Conservation (phyloP, 2,888 invertebrate genomes). For the Ophioninae sp. region DNA sequence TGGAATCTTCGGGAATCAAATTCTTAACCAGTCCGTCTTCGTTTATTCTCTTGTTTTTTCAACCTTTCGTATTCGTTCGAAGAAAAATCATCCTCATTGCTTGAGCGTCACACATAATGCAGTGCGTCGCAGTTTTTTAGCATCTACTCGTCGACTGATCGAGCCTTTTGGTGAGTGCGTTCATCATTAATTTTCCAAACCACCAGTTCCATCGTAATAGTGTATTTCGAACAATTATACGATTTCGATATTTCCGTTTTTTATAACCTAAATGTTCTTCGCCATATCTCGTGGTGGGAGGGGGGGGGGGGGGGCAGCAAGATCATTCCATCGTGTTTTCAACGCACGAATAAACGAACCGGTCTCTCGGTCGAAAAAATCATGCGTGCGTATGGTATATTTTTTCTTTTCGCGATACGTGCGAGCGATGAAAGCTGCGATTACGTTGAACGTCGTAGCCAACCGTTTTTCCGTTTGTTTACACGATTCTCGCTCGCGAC, state of each 20-base stretch:
- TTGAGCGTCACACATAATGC: conserved; percentile 68
- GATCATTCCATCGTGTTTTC: too few relatives aligned
- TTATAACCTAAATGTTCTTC: neutral
- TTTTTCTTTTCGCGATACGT: neutral
- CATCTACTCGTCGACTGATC: conserved; percentile 71
- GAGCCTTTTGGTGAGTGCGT: conserved; percentile 74
- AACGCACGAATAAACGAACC: neutral
- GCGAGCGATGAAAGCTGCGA: neutral
- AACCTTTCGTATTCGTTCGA: neutral
- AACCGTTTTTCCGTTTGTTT: neutral
- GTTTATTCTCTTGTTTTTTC: neutral
- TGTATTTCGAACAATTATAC: neutral
- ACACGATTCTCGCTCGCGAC: neutral
- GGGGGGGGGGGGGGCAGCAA: too few relatives aligned
- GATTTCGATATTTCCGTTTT: neutral
- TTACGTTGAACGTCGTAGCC: neutral
- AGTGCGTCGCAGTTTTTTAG: conserved; percentile 78
- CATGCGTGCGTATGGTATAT: neutral
- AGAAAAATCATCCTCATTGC: conserved; percentile 2
- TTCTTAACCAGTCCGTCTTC: conserved; percentile 6
- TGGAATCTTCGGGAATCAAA: conserved; percentile 14
- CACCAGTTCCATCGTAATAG: neutral
- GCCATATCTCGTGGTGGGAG: too few relatives aligned
- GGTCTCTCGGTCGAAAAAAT: neutral
- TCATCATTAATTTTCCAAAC: neutral